Evolutionary conservation across 2,113 vertebrate genomes (phyloP), one percentile per base, ranked within the genome.

Genomic region (Rhea pennata): DNA sequence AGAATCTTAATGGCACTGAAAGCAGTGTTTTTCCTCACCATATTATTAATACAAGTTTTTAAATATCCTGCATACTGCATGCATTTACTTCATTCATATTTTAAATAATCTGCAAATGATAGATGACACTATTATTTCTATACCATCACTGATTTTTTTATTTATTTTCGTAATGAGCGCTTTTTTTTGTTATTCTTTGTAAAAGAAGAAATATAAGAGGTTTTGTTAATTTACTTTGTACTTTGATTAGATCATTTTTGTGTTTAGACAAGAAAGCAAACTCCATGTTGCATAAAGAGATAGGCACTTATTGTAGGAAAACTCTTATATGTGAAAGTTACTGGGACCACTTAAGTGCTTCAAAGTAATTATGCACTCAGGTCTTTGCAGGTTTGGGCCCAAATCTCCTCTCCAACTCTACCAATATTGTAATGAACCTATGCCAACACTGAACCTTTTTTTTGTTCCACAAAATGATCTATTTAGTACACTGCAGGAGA

Each of bases 1-100:
- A 75, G 83, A 87, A 74, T 36, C 46, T 75, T 79, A 95, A 93
- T 61, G 79, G n/a, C 13, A 56, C 21, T 62, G 42, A 95, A 90
- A 93, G n/a, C 66, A 46, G 21, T 58, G 73, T 53, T 92, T 53
- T 13, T 80, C 15, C 14, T 42, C 65, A 65, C 9, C 3, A 31
- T 79, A 80, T 31, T 84, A 96, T 66, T n/a, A 87, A 7, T 61
- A 33, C 5, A 71, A 61, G 29, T 81, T 93, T 96, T 87, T 54
- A 61, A 85, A 89, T 58, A 86, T 19, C 17, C 66, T 81, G 40
- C 9, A 73, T 72, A 73, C 6, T 73, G 31, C 44, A 81, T 46
- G 13, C 9, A 50, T 48, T 79, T 54, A 59, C 15, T 22, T 50
- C 51, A 85, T 51, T 29, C 59, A 27, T 69, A 89, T 91, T 96